Evolutionary conservation across 2,113 vertebrate species (phyloP).

Genomic region (Sakesphorus luctuosus): DNA sequence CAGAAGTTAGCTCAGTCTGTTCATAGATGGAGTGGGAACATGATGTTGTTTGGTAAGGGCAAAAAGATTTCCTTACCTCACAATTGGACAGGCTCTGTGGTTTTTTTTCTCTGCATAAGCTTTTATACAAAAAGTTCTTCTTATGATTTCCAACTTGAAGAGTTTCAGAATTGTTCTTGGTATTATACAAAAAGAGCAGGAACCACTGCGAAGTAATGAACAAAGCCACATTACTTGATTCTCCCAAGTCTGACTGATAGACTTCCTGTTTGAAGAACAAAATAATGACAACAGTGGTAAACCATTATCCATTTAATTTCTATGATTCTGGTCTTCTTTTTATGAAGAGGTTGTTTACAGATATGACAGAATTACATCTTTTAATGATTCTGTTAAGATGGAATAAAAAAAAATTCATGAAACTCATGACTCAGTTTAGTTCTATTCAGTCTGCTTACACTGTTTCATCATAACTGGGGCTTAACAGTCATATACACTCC

Average conservation of each 20-base stretch:
- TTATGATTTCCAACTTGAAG: background rate
- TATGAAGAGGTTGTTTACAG: background rate
- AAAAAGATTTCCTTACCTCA: background rate
- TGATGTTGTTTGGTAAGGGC: background rate
- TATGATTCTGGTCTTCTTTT: background rate
- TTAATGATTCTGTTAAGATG: background rate
- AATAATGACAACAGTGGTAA: slow-evolving; percentile 11
- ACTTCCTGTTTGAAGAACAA: slow-evolving; percentile 36
- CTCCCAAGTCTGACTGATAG: slow-evolving; percentile 9
- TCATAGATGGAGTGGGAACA: background rate
- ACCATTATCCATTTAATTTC: background rate
- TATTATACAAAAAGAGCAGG: background rate
- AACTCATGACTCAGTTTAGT: background rate
- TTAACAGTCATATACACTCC: background rate
- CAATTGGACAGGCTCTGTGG: background rate
- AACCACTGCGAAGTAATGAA: background rate
- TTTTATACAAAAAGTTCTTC: background rate
- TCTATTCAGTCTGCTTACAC: background rate
- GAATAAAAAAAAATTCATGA: background rate
- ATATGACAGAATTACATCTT: background rate
- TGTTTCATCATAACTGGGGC: background rate
- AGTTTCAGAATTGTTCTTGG: background rate
- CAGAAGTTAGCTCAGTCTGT: background rate
- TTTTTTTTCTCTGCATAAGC: background rate
- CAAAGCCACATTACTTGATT: slow-evolving; percentile 32